Percentiles rank a stretch among this genome's conserved stretches.
Conservation (phyloP, 2,113 vertebrate species). For the Clinocottus analis region DNA sequence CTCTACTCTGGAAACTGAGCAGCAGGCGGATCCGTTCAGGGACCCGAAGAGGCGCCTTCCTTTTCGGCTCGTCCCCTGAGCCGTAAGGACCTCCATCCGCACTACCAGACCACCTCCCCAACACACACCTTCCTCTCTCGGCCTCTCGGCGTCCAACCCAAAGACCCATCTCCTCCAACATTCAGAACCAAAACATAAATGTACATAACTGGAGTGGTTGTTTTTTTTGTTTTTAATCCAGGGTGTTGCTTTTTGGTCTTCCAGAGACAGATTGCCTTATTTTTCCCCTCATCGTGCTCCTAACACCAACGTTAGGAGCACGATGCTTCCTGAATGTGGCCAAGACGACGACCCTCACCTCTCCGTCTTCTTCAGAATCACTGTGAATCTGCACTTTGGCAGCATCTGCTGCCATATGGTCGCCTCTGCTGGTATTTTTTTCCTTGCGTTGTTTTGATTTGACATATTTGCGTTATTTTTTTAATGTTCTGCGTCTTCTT, state of each 20-base stretch:
- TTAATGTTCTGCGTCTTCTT: slow-evolving; percentile 37
- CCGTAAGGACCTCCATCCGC: neutral
- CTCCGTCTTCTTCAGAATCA: slow-evolving; percentile 12
- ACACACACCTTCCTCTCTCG: neutral
- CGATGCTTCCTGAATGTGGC: slow-evolving; percentile 37
- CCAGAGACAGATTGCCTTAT: neutral
- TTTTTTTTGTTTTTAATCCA: neutral
- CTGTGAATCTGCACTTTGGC: slow-evolving; percentile 55
- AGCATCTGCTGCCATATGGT: slow-evolving; percentile 39
- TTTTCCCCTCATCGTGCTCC: neutral
- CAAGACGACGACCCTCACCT: slow-evolving; percentile 44
- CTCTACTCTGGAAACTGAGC: slow-evolving; percentile 80
- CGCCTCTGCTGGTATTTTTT: slow-evolving; percentile 10
- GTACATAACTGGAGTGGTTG: neutral
- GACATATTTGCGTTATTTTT: slow-evolving; percentile 11
- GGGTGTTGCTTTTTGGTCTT: slow-evolving; percentile 5
- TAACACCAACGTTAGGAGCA: neutral
- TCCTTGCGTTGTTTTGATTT: slow-evolving; percentile 21
- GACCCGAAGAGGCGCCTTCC: slow-evolving; percentile 23
- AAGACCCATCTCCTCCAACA: slow-evolving; percentile 31
- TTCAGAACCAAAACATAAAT: slow-evolving; percentile 13
- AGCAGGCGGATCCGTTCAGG: neutral
- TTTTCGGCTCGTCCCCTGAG: slow-evolving; percentile 6
- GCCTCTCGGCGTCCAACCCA: slow-evolving; percentile 32
- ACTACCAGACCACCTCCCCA: slow-evolving; percentile 16